Evolutionary conservation across 2,797 vertebrate genomes (phyloP).

Genomic region (Tenualosa ilisha): DNA sequence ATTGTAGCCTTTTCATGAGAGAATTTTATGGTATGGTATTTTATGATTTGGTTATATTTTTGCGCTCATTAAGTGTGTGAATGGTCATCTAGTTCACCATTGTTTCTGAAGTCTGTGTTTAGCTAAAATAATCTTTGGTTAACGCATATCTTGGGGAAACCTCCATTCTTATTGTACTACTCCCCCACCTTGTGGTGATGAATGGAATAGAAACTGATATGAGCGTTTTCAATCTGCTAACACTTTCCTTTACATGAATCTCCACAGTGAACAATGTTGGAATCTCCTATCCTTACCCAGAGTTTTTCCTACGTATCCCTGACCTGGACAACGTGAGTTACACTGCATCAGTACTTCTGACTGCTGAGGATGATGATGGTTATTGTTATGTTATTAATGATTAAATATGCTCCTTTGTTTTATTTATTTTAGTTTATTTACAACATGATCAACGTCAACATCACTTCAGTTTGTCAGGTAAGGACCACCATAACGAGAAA

Average conservation of each 20-base stretch:
- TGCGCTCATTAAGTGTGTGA: neutral
- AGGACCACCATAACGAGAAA: constrained; percentile 19
- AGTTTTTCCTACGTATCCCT: constrained; percentile 88
- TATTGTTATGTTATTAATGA: too few relatives aligned
- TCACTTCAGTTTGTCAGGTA: constrained; percentile 89
- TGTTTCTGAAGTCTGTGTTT: neutral
- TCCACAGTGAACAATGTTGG: constrained; percentile 94
- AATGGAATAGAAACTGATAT: neutral
- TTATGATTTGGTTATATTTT: neutral
- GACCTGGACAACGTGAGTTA: constrained; percentile 88
- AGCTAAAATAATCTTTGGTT: neutral
- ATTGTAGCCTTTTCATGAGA: neutral
- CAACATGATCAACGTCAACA: constrained; percentile 87
- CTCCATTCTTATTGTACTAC: neutral
- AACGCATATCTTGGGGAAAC: neutral
- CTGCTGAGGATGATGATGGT: too few relatives aligned
- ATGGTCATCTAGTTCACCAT: neutral
- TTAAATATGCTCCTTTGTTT: constrained; percentile 34
- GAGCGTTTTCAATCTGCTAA: neutral
- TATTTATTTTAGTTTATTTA: constrained; percentile 79
- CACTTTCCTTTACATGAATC: constrained; percentile 27
- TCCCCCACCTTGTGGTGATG: neutral
- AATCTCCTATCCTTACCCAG: constrained; percentile 84
- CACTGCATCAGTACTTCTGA: neutral
- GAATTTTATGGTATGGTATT: neutral